Evolutionary conservation across 2,888 invertebrate species (phyloP).

Genomic region (Strigamia transsilvanica): DNA sequence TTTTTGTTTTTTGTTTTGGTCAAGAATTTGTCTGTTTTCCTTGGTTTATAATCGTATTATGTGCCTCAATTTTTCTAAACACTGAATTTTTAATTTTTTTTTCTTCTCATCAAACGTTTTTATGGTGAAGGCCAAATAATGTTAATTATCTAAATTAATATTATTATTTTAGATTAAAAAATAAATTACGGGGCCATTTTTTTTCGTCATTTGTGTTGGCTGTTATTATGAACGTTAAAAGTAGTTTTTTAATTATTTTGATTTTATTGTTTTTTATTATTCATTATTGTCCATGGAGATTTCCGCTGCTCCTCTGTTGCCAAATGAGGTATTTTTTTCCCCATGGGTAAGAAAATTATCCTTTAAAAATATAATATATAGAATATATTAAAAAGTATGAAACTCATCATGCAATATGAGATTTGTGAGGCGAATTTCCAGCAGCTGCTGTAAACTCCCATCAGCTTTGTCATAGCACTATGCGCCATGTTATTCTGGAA

Average conservation of each 20-base stretch:
- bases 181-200: constrained; percentile 13
- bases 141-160: constrained; percentile 19
- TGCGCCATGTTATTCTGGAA: constrained; percentile 30
- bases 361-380: constrained; percentile 30
- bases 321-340: constrained; percentile 30
- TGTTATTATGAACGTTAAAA: constrained; percentile 33
- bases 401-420: constrained; percentile 30
- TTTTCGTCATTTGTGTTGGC: constrained; percentile 21
- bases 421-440: constrained; percentile 26
- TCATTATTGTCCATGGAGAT: constrained; percentile 30
- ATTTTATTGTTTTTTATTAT: background rate
- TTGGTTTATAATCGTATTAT: background rate
- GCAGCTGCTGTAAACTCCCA: constrained; percentile 28
- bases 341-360: constrained; percentile 30
- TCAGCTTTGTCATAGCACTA: constrained; percentile 29
- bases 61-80: constrained; percentile 3
- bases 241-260: constrained; percentile 9
- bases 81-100: background rate
- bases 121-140: constrained; percentile 23
- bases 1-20: background rate
- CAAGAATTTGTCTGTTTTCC: background rate
- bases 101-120: constrained; percentile 11
- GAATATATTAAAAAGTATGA: constrained; percentile 28
- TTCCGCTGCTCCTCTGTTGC: constrained; percentile 26
- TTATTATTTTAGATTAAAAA: constrained; percentile 1